Evolutionary conservation across 2,888 invertebrate genomes (phyloP), one percentile per base, ranked within the genome.

Genomic region (Tricholauxania praeusta): DNA sequence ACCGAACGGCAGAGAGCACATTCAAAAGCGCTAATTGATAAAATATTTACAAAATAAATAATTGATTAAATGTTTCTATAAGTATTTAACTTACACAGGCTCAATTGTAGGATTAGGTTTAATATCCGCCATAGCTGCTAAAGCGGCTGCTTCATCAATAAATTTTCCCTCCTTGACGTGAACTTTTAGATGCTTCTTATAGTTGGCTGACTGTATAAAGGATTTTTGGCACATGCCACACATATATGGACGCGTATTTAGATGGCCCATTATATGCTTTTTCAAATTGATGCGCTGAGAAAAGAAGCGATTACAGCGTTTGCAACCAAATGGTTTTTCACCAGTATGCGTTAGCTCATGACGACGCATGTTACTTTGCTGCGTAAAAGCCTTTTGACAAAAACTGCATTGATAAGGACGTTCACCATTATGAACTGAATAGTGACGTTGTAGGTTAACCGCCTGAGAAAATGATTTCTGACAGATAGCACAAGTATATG

Each of bases 281-380:
- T 87, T 87, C n/a, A 87, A 82, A 78, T 87, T 87, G 19, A 87
- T 86, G 60, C 86, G 81, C 72, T 87, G 87, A 12, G 87, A 86
- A 74, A 87, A 87, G 74, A 85, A 86, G 49, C 86, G 82, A 14
- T 85, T 85, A 70, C 87, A 87, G 15, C 86, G 81, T 77, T 85
- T 86, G 77, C 87, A 87, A 4, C 86, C 85, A 74, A 86, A 87
- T 28, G 87, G 87, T 75, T 87, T 87, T 68, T 87, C 87, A 32
- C 87, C 87, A 17, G 87, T 87, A 71, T 87, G 87, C 74, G 84
- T 86, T 75, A 87, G 82, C 77, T 87, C 85, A 78, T 87, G 87
- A 68, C 87, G 84, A 66, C 84, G 84, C 82, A 87, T 83, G 76
- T 87, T 87, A 51, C 86, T 86, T 75, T 86, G 86, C 77, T 87